These are phyloP conservation scores for Noctua fimbriata DNA, from an alignment of 2,888 invertebrate species.

Conservation along the genomic window DNA sequence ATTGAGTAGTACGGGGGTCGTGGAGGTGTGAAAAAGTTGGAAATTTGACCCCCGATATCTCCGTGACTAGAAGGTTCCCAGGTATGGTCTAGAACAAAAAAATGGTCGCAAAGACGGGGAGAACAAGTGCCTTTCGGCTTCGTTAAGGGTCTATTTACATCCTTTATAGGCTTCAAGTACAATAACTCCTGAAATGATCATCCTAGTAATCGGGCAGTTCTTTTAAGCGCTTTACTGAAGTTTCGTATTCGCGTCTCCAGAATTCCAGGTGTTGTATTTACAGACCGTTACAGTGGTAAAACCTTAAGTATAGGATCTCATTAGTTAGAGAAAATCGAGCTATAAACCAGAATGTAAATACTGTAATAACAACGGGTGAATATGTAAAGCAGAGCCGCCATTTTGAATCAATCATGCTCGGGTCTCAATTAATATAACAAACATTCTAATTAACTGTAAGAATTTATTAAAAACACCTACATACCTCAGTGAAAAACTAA, in stretches of 20 bases:
- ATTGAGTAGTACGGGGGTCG: too few species aligned
- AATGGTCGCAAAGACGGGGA: too few species aligned
- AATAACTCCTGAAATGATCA: background rate
- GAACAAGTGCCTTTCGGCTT: too few species aligned
- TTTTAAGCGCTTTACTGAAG: background rate
- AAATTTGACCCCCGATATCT: too few species aligned
- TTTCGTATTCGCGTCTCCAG: background rate
- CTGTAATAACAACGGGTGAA: background rate
- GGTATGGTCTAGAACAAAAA: too few species aligned
- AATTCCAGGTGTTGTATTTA: background rate
- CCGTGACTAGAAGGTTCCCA: too few species aligned
- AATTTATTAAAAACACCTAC: constrained; percentile 51
- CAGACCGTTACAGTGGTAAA: background rate
- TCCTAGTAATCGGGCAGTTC: background rate
- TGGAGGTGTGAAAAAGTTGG: too few species aligned
- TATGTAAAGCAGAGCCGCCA: constrained; percentile 22
- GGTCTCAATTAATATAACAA: constrained; percentile 9
- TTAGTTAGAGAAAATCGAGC: background rate
- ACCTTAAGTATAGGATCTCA: too few species aligned
- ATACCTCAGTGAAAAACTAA: constrained; percentile 62
- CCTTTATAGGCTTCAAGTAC: background rate
- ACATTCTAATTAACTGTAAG: constrained; percentile 18
- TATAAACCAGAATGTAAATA: background rate
- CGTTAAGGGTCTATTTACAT: too few species aligned
- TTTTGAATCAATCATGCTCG: constrained; percentile 32